Evolutionary conservation across 1,140 invertebrate species (phyloP), one percentile per base, ranked within the genome.

Genomic region (Meloidogyne chitwoodi): DNA sequence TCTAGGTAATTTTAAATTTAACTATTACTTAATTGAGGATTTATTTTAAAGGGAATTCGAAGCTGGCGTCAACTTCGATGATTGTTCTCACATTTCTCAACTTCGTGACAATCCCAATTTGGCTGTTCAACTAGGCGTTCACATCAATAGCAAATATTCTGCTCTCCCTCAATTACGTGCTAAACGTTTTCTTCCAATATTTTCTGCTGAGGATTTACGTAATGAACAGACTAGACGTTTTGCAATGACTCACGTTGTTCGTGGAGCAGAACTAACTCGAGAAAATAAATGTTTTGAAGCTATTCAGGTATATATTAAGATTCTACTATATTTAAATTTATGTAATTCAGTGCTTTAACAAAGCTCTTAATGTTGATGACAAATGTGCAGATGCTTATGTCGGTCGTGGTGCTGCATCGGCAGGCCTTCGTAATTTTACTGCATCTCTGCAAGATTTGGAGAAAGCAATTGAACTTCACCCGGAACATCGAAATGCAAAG

Each of bases 241-340:
- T 65, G 77, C 77, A 24, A 80, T 78, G 77, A 56, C 31, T 38
- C 77, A 78, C 48, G 77, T 78, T 8, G 41, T 24, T 24, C 62
- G 76, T 11, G 77, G 77, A 24, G 77, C 77, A 14, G 77, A 80
- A 65, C 34, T 78, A 19, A 78, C 77, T 22, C 56, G 76, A 3
- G 48, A 78, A 38, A 79, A 71, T 66, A 71, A 73, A 69, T 80
- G 77, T 61, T 78, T 78, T 22, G 77, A 78, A 44, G 77, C 77
- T 26, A 78, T 77, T n/a, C 76, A 77, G 65, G 71, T 73, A n/a
- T 38, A n/a, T 27, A 69, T 48, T 16, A 8, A 16, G 24, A 19
- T 16, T 16, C 11, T 56, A 0, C 2, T 56, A 62, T 14, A 70
- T 10, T 38, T 34, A 19, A 22, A 12, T 56, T 8, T 12, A 26